These are phyloP conservation scores for Lepeophtheirus nordmannii DNA, from an alignment of 2,888 invertebrate species.

Conservation along the genomic window DNA sequence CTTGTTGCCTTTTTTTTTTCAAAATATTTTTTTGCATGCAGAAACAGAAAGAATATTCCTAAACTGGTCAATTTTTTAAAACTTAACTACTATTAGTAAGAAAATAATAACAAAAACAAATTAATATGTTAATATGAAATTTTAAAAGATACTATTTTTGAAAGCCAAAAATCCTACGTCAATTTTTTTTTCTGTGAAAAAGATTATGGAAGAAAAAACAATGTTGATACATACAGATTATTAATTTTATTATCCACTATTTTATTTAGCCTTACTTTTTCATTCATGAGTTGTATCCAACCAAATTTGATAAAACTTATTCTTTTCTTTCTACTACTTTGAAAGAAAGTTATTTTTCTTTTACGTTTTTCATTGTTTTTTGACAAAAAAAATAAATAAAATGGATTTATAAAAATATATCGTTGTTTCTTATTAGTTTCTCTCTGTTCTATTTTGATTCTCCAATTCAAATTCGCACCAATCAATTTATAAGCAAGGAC, in stretches of 20 bases:
- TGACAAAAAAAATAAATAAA: background rate
- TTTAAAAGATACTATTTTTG: background rate
- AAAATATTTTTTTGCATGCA: background rate
- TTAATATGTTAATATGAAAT: background rate
- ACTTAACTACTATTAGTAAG: background rate
- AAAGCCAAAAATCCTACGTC: slow-evolving; percentile 8
- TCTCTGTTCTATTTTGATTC: too few relatives aligned
- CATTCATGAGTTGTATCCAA: background rate
- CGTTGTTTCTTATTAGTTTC: too few relatives aligned
- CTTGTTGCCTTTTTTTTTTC: background rate
- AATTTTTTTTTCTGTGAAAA: slow-evolving; percentile 3
- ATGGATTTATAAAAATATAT: background rate
- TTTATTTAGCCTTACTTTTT: slow-evolving; percentile 8
- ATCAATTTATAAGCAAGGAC: too few relatives aligned
- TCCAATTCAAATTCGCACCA: too few relatives aligned
- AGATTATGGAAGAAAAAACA: background rate
- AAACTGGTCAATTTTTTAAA: background rate
- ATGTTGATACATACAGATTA: slow-evolving; percentile 6
- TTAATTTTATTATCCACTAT: background rate
- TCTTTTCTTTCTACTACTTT: background rate
- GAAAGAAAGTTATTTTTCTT: background rate
- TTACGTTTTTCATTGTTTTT: slow-evolving; percentile 7
- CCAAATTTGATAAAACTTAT: background rate
- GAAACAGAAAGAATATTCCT: too few relatives aligned
- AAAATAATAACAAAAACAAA: background rate